Evolutionary conservation across 1,140 invertebrate genomes (phyloP), one percentile per base, ranked within the genome.

Genomic region (Sitobion miscanthi): DNA sequence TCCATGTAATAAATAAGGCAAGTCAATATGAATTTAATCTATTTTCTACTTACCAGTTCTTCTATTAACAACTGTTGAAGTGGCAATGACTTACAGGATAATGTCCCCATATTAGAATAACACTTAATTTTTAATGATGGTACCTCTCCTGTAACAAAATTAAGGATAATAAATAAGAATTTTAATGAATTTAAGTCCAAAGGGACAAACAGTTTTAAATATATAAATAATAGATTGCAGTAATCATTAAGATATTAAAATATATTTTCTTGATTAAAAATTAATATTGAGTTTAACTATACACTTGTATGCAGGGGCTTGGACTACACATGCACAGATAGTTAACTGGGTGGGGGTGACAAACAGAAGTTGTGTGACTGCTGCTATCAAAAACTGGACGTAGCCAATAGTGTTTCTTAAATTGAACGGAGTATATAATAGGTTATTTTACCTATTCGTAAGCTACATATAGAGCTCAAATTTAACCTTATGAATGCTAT

Each of bases 31-130:
- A n/a, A 42, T 57, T 93, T 57, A n/a, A 38, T 47, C 17, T 49
- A 45, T 42, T 49, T 35, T 17, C 20, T 35, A 86, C 57, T 83
- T 82, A 91, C 89, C 91, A 93, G 42, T 87, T 87, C 91, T 52
- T 90, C 49, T 45, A 57, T 35, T 85, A 93, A 91, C 88, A 94
- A 92, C 30, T 92, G 87, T 52, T 86, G 52, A 88, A 88, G 86
- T 85, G 85, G 94, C 54, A 87, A 93, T 42, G 57, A 42, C 42
- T 94, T 94, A 6, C 57, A 77, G 52, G 85, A 82, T 35, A 77
- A 57, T 62, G 62, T 86, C 21, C 38, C 17, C 23, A 83, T 30
- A 38, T 62, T 21, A 38, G 83, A 94, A 88, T 86, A 88, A 49
- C 90, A 82, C 45, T 86, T 91, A 35, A 90, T 25, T 47, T 90